phyloP scores from a whole-genome alignment of 2,797 vertebrate genomes.

The Alca torda region DNA sequence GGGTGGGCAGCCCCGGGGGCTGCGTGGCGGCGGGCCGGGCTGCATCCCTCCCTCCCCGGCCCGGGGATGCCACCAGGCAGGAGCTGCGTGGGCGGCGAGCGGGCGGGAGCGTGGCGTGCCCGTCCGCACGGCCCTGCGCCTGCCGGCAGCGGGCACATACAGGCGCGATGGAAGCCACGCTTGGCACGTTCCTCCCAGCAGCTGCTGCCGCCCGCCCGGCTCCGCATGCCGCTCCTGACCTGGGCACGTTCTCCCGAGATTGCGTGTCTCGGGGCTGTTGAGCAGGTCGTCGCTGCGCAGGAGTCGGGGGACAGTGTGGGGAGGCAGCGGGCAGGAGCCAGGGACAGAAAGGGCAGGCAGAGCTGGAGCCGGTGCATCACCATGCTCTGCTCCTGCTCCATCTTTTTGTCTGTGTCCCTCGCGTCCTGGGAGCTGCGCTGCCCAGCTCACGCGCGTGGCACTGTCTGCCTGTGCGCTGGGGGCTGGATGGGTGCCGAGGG shows the following conservation, averaged over 20 bases:
- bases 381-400: background rate
- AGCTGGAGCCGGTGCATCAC: background rate
- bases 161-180: background rate
- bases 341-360: background rate
- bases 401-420: background rate
- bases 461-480: background rate
- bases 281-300: background rate
- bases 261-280: background rate
- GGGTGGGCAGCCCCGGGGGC: too few species aligned
- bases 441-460: background rate
- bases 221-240: background rate
- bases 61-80: background rate
- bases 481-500: background rate
- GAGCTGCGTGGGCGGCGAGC: background rate
- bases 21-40: background rate
- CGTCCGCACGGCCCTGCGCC: background rate
- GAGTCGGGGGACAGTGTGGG: background rate
- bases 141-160: background rate
- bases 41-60: background rate
- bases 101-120: background rate
- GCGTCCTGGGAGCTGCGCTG: background rate
- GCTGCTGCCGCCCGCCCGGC: background rate
- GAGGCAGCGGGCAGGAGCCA: background rate
- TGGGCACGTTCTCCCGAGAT: background rate
- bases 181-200: background rate